A percentile compares a stretch with the other conserved stretches of the same genome.
Conservation (phyloP, 2,797 vertebrate species). For the Streptopelia turtur region DNA sequence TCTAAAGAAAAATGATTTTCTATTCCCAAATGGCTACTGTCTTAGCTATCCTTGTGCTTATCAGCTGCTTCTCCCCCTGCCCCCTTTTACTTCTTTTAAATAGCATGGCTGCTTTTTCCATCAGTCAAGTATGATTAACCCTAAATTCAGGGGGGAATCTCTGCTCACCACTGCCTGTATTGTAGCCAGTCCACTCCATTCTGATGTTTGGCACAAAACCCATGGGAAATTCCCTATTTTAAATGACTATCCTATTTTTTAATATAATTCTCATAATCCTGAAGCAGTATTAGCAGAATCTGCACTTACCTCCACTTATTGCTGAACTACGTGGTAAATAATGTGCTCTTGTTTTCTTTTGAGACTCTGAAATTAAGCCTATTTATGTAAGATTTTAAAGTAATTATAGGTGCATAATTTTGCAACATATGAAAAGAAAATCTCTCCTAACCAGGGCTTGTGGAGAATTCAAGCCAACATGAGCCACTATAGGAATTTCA, state of each 20-base stretch:
- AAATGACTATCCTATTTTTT: background rate
- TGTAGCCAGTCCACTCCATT: background rate
- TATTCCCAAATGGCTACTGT: background rate
- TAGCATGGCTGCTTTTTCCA: background rate
- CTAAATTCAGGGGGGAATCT: background rate
- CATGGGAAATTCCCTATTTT: background rate
- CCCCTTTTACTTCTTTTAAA: background rate
- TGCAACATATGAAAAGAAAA: background rate
- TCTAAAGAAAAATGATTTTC: background rate
- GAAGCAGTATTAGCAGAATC: background rate
- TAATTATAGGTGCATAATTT: slow-evolving; percentile 5
- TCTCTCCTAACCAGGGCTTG: background rate
- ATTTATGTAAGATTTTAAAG: slow-evolving; percentile 38
- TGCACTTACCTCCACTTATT: background rate
- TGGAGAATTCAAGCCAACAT: background rate
- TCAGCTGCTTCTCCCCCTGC: background rate
- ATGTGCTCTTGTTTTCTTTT: slow-evolving; percentile 4
- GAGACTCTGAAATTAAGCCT: slow-evolving; percentile 28
- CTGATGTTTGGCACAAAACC: background rate
- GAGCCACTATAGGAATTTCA: slow-evolving; percentile 30
- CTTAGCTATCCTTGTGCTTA: background rate
- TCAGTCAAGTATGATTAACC: background rate
- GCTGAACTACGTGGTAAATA: slow-evolving; percentile 16
- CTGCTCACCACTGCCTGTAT: background rate
- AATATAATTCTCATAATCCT: background rate